A percentile compares a stretch with the other conserved stretches of the same genome.
Evolutionary conservation across 2,797 vertebrate genomes (phyloP).

Genomic region (Centroberyx gerrardi): DNA sequence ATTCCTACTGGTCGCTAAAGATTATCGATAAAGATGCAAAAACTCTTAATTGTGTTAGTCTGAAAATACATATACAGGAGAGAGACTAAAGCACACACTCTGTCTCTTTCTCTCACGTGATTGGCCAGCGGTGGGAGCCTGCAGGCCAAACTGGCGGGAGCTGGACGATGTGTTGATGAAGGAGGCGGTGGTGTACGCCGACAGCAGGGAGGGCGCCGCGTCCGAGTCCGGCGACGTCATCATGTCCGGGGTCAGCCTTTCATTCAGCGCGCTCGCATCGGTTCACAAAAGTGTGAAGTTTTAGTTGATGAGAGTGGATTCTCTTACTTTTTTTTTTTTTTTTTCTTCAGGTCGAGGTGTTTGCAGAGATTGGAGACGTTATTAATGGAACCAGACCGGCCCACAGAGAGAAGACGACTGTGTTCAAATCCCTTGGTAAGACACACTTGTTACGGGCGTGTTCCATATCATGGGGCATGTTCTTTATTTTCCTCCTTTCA

Average conservation of each 20-base stretch:
- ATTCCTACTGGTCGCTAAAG: no score
- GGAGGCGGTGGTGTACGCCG: constrained; percentile 90
- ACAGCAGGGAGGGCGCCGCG: constrained; percentile 91
- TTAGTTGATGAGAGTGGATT: no score
- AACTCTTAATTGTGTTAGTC: background rate
- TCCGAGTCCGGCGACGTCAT: constrained; percentile 94
- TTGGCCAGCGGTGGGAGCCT: constrained; percentile 91
- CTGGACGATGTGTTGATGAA: constrained; percentile 92
- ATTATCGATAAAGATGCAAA: no score
- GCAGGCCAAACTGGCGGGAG: constrained; percentile 94
- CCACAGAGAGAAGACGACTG: constrained; percentile 90
- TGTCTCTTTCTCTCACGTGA: constrained; percentile 5
- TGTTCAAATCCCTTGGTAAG: constrained; percentile 97
- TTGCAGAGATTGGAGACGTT: constrained; percentile 95
- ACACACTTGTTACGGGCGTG: background rate
- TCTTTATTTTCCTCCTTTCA: background rate
- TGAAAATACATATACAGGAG: no score
- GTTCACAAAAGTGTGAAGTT: no score
- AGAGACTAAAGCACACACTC: background rate
- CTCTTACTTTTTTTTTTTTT: background rate
- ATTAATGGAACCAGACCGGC: constrained; percentile 90
- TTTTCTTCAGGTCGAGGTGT: constrained; percentile 88
- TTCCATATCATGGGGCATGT: background rate
- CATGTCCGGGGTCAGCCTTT: constrained; percentile 89
- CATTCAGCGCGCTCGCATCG: background rate